These are phyloP conservation scores for Holacanthella duospinosa DNA, from an alignment of 2,888 invertebrate genomes.

Conservation along the genomic window DNA sequence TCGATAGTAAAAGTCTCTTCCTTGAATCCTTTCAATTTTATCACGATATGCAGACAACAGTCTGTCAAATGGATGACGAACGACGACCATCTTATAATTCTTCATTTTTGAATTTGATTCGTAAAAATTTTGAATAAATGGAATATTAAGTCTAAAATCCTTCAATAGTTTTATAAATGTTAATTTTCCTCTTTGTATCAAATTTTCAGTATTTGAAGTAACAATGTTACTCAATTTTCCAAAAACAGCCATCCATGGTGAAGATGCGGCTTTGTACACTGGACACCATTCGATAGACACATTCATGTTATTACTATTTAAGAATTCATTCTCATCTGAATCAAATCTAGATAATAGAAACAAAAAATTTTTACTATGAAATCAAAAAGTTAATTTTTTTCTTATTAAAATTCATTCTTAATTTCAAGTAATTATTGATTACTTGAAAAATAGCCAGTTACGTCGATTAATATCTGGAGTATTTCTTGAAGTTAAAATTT, in stretches of 20 bases:
- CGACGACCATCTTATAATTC: constrained; percentile 25
- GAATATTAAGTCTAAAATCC: constrained; percentile 22
- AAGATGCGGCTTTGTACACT: constrained; percentile 34
- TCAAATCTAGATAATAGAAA: no score
- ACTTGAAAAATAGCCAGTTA: no score
- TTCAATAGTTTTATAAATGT: constrained; percentile 27
- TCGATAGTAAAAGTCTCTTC: constrained; percentile 25
- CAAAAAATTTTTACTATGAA: no score
- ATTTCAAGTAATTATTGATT: no score
- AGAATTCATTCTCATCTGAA: no score
- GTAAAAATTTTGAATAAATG: not conserved
- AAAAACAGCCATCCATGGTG: constrained; percentile 32
- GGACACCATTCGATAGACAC: constrained; percentile 31
- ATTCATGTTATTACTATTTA: no score
- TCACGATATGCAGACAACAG: constrained; percentile 32
- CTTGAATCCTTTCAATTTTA: constrained; percentile 31
- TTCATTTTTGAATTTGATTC: constrained; percentile 2
- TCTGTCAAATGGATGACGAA: constrained; percentile 34
- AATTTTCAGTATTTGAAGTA: constrained; percentile 23
- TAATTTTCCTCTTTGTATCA: constrained; percentile 23
- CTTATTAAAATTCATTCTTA: no score
- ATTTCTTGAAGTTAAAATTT: no score
- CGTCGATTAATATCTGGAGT: no score
- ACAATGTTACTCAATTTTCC: constrained; percentile 20
- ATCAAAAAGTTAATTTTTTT: no score